These are phyloP conservation scores for Phylloscopus collybita DNA, from an alignment of 2,797 vertebrate species.

Conservation along the genomic window DNA sequence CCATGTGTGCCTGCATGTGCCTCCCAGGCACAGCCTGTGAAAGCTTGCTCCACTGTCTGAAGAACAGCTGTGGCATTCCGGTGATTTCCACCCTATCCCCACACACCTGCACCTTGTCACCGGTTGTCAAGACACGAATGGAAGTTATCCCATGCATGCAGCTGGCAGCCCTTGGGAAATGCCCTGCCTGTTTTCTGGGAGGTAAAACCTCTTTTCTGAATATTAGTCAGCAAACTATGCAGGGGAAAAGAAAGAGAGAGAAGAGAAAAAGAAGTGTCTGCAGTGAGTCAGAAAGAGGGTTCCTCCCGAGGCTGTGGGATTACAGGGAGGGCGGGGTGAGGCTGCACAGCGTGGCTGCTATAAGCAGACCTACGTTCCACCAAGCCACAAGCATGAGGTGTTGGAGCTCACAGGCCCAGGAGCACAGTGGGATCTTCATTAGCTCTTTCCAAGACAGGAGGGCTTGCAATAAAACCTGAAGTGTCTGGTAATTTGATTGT, in stretches of 20 bases:
- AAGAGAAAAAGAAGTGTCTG: neutral
- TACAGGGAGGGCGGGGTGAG: neutral
- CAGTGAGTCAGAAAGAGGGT: slow-evolving; percentile 25
- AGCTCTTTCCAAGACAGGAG: slow-evolving; percentile 27
- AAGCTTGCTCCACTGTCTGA: neutral
- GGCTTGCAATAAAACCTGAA: slow-evolving; percentile 34
- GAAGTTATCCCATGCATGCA: neutral
- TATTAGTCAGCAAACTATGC: neutral
- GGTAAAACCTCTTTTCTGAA: slow-evolving; percentile 1
- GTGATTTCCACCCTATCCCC: neutral
- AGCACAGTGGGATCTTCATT: slow-evolving; percentile 19
- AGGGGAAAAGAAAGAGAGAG: neutral
- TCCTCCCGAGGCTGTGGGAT: neutral
- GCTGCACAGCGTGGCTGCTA: neutral
- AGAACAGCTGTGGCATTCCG: neutral
- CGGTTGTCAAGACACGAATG: neutral
- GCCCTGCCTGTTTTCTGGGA: slow-evolving; percentile 1
- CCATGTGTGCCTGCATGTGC: fast-evolving
- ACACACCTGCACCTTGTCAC: neutral
- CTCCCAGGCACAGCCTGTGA: neutral
- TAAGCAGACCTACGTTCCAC: neutral
- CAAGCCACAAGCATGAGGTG: slow-evolving; percentile 56
- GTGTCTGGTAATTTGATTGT: slow-evolving; percentile 34
- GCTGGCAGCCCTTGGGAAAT: neutral
- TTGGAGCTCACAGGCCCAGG: neutral